Evolutionary conservation across 2,797 vertebrate genomes (phyloP).

Genomic region (Poecilia gillii): DNA sequence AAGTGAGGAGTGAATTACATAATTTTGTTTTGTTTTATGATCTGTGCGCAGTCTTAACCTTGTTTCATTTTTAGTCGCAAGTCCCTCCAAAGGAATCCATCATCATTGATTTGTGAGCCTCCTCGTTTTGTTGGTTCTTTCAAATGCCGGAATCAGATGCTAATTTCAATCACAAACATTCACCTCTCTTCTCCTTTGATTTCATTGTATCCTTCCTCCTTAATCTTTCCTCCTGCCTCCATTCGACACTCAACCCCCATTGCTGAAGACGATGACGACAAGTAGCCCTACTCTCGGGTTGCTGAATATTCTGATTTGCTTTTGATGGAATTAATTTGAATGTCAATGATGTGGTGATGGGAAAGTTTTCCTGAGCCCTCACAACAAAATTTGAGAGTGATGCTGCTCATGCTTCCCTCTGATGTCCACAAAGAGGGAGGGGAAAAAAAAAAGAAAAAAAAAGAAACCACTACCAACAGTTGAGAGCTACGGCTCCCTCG

Average conservation of each 20-base stretch:
- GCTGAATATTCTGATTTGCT: conserved; percentile 69
- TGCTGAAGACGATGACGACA: conserved; percentile 45
- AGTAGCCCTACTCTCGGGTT: conserved; percentile 52
- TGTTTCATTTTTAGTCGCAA: conserved; percentile 18
- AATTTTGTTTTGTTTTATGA: conserved; percentile 5
- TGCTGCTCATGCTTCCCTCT: conserved; percentile 28
- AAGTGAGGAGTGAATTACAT: conserved; percentile 34
- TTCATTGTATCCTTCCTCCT: conserved; percentile 18
- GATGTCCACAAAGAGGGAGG: conserved; percentile 26
- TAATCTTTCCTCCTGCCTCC: conserved; percentile 9
- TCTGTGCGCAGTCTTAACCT: conserved; percentile 11
- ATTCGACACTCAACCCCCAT: conserved; percentile 10
- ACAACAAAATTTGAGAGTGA: conserved; percentile 26
- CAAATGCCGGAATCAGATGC: conserved; percentile 19
- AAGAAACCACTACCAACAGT: conserved; percentile 38
- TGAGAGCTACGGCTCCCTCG: conserved; percentile 36
- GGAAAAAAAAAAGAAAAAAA: conserved; percentile 6
- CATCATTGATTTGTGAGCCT: conserved; percentile 9
- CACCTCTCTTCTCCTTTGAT: conserved; percentile 25
- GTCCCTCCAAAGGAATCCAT: conserved; percentile 8
- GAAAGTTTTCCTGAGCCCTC: conserved; percentile 56
- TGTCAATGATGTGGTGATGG: conserved; percentile 71
- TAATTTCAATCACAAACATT: conserved; percentile 16
- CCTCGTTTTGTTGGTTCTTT: conserved; percentile 29
- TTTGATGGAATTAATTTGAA: conserved; percentile 81